Conservation (phyloP, 92 coral and sea anemone species). For the Bergia sp. region DNA sequence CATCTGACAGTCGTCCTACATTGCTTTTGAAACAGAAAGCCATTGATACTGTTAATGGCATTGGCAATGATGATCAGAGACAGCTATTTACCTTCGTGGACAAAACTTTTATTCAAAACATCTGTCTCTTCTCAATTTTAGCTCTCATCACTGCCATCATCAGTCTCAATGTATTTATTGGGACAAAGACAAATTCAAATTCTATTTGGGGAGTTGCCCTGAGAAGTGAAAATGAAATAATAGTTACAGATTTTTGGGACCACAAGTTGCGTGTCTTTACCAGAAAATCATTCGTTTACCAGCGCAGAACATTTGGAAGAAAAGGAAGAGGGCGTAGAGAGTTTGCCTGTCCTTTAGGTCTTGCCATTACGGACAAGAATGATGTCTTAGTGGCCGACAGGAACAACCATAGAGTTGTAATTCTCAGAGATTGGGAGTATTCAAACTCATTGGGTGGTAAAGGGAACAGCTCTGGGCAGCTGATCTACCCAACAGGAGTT, state of each 20-base stretch:
- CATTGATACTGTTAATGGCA: not conserved
- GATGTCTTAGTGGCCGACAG: not conserved
- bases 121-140: too few relatives aligned
- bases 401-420: constrained; percentile 5
- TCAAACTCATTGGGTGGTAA: not conserved
- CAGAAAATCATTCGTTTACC: not conserved
- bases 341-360: not conserved
- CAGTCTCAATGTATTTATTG: not conserved
- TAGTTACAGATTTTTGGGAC: constrained; percentile 11
- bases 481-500: constrained; percentile 13
- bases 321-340: not conserved
- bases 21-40: not conserved
- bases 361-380: not conserved
- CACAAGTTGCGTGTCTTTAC: not conserved
- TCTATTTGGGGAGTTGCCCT: constrained; percentile 5
- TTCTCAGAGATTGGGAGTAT: not conserved
- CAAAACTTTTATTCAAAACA: too few relatives aligned
- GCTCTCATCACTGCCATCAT: too few relatives aligned
- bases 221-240: not conserved
- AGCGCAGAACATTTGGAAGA: not conserved
- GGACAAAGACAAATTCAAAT: not conserved
- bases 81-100: not conserved
- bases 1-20: not conserved
- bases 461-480: not conserved
- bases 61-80: not conserved